Percentiles rank a stretch among this genome's conserved stretches.
These are phyloP conservation scores for Taphrorychus bicolor DNA, from an alignment of 2,888 invertebrate species.

Conservation along the genomic window DNA sequence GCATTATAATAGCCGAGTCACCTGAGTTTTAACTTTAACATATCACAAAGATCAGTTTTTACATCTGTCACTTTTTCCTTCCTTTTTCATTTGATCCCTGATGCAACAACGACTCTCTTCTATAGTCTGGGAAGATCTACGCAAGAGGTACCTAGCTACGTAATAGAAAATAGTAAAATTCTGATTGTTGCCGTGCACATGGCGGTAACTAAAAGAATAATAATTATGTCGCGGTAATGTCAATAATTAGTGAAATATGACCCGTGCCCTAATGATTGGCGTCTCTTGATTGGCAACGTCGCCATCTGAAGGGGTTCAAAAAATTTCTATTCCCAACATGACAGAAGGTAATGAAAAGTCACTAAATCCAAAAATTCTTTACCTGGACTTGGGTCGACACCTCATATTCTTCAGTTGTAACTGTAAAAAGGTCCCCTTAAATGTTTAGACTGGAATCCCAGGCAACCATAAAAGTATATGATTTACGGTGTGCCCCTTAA, in stretches of 20 bases:
- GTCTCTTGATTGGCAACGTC: not conserved
- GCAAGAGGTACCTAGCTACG: too few species aligned
- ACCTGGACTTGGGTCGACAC: conserved; percentile 37
- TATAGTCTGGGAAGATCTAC: too few species aligned
- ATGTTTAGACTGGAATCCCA: conserved; percentile 42
- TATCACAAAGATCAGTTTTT: conserved; percentile 1
- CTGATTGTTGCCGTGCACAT: too few species aligned
- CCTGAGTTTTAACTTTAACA: conserved; percentile 43
- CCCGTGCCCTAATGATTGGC: not conserved
- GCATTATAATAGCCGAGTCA: conserved; percentile 52
- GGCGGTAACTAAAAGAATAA: too few species aligned
- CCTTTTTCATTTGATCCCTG: not conserved
- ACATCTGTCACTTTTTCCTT: not conserved
- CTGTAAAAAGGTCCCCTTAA: conserved; percentile 39
- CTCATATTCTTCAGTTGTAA: conserved; percentile 19
- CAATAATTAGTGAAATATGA: not conserved
- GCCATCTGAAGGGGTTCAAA: not conserved
- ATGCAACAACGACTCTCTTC: not conserved
- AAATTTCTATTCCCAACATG: not conserved
- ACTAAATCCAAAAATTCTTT: conserved; percentile 44
- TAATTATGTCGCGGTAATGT: too few species aligned
- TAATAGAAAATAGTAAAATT: too few species aligned
- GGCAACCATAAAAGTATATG: conserved; percentile 41
- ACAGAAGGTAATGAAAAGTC: conserved; percentile 44
- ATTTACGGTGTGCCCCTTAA: conserved; percentile 46